Conservation (phyloP, 2,888 invertebrate species). For the Metacarcinus magister region DNA sequence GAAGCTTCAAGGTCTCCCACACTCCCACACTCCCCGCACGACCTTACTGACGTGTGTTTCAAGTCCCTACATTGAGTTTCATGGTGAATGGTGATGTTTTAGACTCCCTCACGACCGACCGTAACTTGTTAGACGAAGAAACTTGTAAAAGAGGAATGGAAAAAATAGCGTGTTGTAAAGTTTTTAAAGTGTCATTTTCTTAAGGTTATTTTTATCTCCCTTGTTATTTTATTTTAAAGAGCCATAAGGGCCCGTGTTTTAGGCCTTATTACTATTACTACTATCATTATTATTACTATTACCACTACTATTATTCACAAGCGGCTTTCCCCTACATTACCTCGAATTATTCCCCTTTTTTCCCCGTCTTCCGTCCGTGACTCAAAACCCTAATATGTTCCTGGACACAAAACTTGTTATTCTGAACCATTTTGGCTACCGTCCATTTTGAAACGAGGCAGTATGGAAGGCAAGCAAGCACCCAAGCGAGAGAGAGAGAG, state of each 20-base stretch:
- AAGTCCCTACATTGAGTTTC: not conserved
- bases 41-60: not conserved
- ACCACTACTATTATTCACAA: not conserved
- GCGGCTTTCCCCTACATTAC: not conserved
- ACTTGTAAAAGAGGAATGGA: not conserved
- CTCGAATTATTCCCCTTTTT: not conserved
- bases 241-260: not conserved
- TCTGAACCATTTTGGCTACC: constrained; percentile 29
- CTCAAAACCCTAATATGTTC: not conserved
- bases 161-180: not conserved
- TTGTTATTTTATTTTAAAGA: not conserved
- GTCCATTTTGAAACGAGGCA: constrained; percentile 29
- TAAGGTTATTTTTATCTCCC: not conserved
- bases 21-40: not conserved
- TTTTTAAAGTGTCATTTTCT: not conserved
- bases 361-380: not conserved
- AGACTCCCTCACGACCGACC: not conserved
- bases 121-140: not conserved
- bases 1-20: not conserved
- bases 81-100: not conserved
- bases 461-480: constrained; percentile 31
- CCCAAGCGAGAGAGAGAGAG: not conserved
- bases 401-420: constrained; percentile 38
- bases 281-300: not conserved
- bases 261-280: not conserved